These are phyloP conservation scores for Hetaerina titia DNA, from an alignment of 2,888 invertebrate genomes.

Conservation along the genomic window DNA sequence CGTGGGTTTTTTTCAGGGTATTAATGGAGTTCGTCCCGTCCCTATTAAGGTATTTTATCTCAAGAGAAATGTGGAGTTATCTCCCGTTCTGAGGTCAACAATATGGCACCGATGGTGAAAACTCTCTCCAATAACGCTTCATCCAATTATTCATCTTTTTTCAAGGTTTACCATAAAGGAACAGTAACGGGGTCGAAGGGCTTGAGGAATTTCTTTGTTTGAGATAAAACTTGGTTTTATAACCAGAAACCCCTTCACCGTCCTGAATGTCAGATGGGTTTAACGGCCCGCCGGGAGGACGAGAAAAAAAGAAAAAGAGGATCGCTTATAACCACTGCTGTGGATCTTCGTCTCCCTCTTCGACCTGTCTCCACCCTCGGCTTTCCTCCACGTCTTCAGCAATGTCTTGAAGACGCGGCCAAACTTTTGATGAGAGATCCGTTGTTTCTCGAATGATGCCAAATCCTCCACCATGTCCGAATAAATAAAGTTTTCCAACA, in stretches of 20 bases:
- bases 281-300: slow-evolving; percentile 35
- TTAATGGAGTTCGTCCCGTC: background rate
- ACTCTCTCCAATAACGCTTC: background rate
- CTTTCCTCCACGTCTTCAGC: slow-evolving; percentile 33
- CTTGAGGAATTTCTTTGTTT: background rate
- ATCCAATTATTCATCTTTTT: background rate
- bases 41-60: background rate
- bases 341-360: slow-evolving; percentile 16
- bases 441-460: slow-evolving; percentile 57
- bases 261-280: background rate
- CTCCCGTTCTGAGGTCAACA: background rate
- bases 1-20: background rate
- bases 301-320: background rate
- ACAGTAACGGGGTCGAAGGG: background rate
- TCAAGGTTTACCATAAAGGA: background rate
- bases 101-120: background rate
- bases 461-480: slow-evolving; percentile 47
- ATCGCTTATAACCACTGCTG: background rate
- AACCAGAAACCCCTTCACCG: background rate
- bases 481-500: slow-evolving; percentile 55
- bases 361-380: background rate
- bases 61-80: background rate
- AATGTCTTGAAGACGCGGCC: slow-evolving; percentile 52
- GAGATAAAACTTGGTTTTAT: background rate
- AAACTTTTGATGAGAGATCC: slow-evolving; percentile 64